Evolutionary conservation across 2,888 invertebrate genomes (phyloP).

Genomic region (Nemotelus nigrinus): DNA sequence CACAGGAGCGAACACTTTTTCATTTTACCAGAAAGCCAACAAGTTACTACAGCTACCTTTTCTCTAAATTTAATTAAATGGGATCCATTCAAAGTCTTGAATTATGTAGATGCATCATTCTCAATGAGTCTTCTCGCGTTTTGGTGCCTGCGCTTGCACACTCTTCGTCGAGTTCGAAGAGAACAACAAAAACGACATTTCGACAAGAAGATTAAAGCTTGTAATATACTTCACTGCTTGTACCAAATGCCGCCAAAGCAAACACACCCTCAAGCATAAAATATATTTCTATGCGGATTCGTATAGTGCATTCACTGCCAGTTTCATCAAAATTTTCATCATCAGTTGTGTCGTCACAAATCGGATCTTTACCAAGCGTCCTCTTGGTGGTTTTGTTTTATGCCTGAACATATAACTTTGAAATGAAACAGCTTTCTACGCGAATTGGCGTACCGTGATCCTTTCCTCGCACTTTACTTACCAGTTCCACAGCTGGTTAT

Average conservation of each 20-base stretch:
- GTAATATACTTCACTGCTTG: constrained; percentile 23
- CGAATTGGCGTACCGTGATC: not conserved
- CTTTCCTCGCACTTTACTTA: not conserved
- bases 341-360: constrained; percentile 8
- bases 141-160: too few relatives aligned
- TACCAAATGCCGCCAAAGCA: constrained; percentile 4
- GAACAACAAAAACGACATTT: constrained; percentile 47
- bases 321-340: not conserved
- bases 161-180: constrained; percentile 19
- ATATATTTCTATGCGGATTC: constrained; percentile 12
- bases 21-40: too few relatives aligned
- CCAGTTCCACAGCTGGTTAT: not conserved
- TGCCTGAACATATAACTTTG: not conserved
- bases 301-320: constrained; percentile 2
- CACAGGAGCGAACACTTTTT: too few relatives aligned
- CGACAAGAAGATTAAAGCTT: constrained; percentile 49
- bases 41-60: too few relatives aligned
- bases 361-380: not conserved
- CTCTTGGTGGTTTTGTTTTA: constrained; percentile 24
- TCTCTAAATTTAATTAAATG: too few relatives aligned
- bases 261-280: not conserved
- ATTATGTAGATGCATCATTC: too few relatives aligned
- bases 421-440: not conserved
- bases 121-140: too few relatives aligned
- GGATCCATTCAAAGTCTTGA: too few relatives aligned